Percentiles rank a stretch among this genome's conserved stretches.
Evolutionary conservation across 2,797 vertebrate genomes (phyloP).

Genomic region (Heliangelus exortis): DNA sequence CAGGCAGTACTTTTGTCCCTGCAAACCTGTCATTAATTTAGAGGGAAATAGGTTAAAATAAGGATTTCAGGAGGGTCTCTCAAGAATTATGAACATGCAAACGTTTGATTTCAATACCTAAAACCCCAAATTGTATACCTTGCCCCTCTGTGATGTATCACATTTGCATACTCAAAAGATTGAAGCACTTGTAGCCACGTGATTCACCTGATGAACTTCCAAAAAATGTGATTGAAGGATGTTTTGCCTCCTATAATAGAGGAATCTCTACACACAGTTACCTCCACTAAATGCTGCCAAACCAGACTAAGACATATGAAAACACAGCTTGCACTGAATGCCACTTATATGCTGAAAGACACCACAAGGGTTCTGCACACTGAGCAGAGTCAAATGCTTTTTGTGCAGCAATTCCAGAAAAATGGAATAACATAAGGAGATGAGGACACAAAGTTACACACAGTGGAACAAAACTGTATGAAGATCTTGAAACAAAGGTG

Average conservation of each 20-base stretch:
- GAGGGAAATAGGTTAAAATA: background rate
- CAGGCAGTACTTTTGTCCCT: background rate
- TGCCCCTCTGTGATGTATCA: background rate
- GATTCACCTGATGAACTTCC: background rate
- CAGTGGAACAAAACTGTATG: background rate
- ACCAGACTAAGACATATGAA: background rate
- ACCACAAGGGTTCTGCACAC: fast-evolving
- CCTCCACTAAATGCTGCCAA: background rate
- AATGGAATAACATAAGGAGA: background rate
- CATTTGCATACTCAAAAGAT: background rate
- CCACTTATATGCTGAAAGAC: background rate
- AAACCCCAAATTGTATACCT: background rate
- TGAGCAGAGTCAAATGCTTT: background rate
- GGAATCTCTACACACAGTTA: background rate
- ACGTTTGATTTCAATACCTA: background rate
- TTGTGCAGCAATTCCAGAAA: background rate
- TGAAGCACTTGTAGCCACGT: fast-evolving
- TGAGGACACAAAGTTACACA: background rate
- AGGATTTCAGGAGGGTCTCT: background rate
- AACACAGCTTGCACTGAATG: background rate
- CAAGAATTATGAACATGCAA: background rate
- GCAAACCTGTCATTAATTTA: background rate
- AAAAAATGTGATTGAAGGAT: background rate
- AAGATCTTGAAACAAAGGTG: background rate
- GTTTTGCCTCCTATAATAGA: background rate